Evolutionary conservation across 1,140 invertebrate genomes (phyloP).

Genomic region (Drosophila sulfurigaster): DNA sequence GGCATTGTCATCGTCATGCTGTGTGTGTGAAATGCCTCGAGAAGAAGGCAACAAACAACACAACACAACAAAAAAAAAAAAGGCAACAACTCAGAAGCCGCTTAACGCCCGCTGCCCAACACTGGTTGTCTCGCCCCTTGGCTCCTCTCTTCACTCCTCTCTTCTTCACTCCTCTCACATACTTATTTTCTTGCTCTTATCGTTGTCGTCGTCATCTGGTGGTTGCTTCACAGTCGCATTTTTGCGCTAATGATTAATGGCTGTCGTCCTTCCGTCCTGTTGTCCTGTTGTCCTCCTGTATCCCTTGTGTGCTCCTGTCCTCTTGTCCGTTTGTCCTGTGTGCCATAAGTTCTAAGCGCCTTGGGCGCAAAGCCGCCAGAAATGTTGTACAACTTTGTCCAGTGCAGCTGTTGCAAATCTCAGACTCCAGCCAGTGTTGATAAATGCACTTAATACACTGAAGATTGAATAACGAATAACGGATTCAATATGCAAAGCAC

Average conservation of each 20-base stretch:
- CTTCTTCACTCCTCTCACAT: not conserved
- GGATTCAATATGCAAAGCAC: slow-evolving; percentile 22
- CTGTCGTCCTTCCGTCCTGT: slow-evolving; percentile 49
- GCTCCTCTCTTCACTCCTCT: not conserved
- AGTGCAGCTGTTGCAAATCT: slow-evolving; percentile 79
- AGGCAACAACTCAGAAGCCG: slow-evolving; percentile 53
- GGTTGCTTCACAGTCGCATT: slow-evolving; percentile 60
- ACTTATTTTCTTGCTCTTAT: not conserved
- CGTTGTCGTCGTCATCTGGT: slow-evolving; percentile 29
- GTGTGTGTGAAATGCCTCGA: slow-evolving; percentile 26
- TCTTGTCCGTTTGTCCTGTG: not conserved
- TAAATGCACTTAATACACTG: slow-evolving; percentile 64
- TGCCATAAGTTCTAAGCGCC: slow-evolving; percentile 49
- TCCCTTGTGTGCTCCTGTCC: no score
- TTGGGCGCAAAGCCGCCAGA: slow-evolving; percentile 44
- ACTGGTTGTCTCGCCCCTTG: slow-evolving; percentile 1
- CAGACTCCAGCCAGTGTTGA: slow-evolving; percentile 66
- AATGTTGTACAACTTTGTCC: slow-evolving; percentile 70
- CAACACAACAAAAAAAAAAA: slow-evolving; percentile 17
- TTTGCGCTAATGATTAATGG: slow-evolving; percentile 80
- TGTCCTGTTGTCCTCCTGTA: slow-evolving; percentile 15
- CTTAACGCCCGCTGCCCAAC: slow-evolving; percentile 44
- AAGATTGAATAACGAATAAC: no score
- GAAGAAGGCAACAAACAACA: slow-evolving; percentile 44
- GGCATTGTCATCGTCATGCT: slow-evolving; percentile 54